Conservation (phyloP, 1,140 invertebrate species). For the Drosophila repletoides region DNA sequence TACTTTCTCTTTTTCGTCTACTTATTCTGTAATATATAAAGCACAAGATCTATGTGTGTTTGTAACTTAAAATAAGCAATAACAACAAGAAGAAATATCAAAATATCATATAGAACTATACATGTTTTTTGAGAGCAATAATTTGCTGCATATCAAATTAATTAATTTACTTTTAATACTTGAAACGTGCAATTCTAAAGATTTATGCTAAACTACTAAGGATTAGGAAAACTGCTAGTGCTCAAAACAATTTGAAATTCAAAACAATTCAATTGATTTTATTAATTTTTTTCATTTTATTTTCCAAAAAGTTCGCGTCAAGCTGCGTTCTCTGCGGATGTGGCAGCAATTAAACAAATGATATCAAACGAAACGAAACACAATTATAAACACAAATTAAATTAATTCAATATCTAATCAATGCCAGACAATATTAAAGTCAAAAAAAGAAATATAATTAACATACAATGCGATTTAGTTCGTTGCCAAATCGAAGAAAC, state of each 20-base stretch:
- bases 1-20: slow-evolving; percentile 2
- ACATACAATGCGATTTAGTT: slow-evolving; percentile 6
- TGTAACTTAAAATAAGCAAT: slow-evolving; percentile 26
- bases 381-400: slow-evolving; percentile 37
- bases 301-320: slow-evolving; percentile 53
- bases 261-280: slow-evolving; percentile 2
- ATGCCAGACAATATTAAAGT: slow-evolving; percentile 49
- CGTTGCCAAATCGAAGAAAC: slow-evolving; percentile 3
- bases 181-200: slow-evolving; percentile 63
- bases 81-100: slow-evolving; percentile 4
- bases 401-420: slow-evolving; percentile 35
- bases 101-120: slow-evolving; percentile 1
- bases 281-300: slow-evolving; percentile 18
- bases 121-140: slow-evolving; percentile 54
- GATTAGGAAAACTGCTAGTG: slow-evolving; percentile 29
- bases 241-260: slow-evolving; percentile 24
- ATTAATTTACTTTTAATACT: slow-evolving; percentile 27
- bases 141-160: slow-evolving; percentile 59
- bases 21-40: slow-evolving; percentile 9
- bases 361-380: slow-evolving; percentile 15
- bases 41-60: slow-evolving; percentile 18
- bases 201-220: slow-evolving; percentile 41
- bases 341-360: slow-evolving; percentile 63
- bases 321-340: slow-evolving; percentile 68
- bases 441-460: slow-evolving; percentile 3